These are phyloP conservation scores for Neodiprion pinetum DNA, from an alignment of 1,140 invertebrate species.

Conservation along the genomic window DNA sequence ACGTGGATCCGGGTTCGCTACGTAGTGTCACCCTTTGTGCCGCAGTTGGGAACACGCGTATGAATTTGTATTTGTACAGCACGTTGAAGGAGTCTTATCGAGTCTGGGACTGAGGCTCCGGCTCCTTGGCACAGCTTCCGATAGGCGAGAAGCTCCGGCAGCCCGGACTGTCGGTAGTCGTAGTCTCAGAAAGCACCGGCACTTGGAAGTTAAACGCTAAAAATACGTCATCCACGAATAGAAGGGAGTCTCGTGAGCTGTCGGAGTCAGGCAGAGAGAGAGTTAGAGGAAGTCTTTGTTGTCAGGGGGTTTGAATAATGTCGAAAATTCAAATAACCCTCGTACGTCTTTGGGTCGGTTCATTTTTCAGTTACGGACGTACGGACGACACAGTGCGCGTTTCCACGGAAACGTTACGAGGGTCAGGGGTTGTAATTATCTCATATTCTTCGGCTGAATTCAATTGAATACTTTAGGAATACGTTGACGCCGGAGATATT, in stretches of 20 bases:
- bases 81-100: not conserved
- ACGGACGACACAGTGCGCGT: not conserved
- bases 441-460: not conserved
- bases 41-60: not conserved
- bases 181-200: constrained; percentile 1
- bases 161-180: not conserved
- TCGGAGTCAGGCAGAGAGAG: not conserved
- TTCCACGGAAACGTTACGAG: not conserved
- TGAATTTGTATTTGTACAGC: not conserved
- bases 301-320: constrained; percentile 3
- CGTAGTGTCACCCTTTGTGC: not conserved
- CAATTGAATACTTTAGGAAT: not conserved
- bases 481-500: not conserved
- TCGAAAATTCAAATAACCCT: constrained; percentile 1
- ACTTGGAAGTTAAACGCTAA: constrained; percentile 11
- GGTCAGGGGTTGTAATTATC: constrained; percentile 7
- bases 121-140: not conserved
- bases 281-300: not conserved
- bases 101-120: not conserved
- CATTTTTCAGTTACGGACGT: not conserved
- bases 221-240: constrained; percentile 13
- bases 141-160: not conserved
- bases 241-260: not conserved
- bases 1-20: too few relatives aligned
- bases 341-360: not conserved